Percentiles rank a stretch among this genome's conserved stretches.
phyloP scores from a whole-genome alignment of 2,113 vertebrate species.

The Spheniscus mendiculus region DNA sequence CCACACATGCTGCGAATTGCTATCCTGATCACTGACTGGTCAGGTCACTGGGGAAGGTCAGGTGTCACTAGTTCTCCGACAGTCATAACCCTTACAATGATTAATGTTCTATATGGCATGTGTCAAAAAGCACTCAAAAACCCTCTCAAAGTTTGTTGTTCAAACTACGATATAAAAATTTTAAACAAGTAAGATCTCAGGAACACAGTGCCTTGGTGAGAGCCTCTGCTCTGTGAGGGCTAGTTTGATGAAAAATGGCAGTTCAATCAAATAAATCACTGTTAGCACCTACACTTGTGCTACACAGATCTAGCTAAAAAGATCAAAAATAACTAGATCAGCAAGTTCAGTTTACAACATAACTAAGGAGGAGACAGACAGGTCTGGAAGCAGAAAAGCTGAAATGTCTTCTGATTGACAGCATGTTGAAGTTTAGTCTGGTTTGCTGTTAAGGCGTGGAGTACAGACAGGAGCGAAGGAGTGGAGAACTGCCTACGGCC shows the following conservation, averaged over 20 bases:
- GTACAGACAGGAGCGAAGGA: not conserved
- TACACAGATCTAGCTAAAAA: not conserved
- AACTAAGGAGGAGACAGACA: not conserved
- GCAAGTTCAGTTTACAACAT: not conserved
- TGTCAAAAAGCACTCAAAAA: not conserved
- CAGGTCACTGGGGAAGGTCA: not conserved
- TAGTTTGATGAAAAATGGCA: not conserved
- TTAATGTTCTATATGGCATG: not conserved
- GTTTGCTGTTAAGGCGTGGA: not conserved
- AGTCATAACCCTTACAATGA: not conserved
- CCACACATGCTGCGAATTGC: not conserved
- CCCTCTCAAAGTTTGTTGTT: not conserved
- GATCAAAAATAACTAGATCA: not conserved
- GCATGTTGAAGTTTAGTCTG: too few relatives aligned
- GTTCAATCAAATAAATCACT: not conserved
- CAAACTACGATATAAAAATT: not conserved
- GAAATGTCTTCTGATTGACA: too few relatives aligned
- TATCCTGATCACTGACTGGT: not conserved
- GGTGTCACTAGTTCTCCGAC: not conserved
- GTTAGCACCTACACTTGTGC: not conserved
- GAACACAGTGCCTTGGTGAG: not conserved
- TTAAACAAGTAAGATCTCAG: not conserved
- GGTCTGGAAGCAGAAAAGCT: not conserved
- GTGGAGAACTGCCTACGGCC: fast-evolving
- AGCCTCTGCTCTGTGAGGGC: not conserved